phyloP scores from a whole-genome alignment of 2,797 vertebrate genomes.

The Thaleichthys pacificus region DNA sequence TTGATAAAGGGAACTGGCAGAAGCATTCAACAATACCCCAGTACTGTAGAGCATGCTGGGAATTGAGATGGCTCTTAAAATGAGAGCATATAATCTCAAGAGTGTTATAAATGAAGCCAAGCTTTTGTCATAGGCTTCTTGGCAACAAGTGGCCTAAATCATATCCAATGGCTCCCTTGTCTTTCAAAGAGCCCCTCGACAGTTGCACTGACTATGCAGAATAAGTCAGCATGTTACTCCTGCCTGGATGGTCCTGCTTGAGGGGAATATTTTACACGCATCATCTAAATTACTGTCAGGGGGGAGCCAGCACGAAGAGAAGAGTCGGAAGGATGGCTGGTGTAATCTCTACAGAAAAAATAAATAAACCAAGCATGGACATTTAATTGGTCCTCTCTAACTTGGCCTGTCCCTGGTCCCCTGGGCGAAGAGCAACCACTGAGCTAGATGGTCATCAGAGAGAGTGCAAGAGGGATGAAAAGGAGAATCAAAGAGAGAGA shows the following conservation, averaged over 20 bases:
- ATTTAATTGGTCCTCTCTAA: constrained; percentile 63
- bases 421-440: constrained; percentile 41
- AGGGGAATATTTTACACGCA: constrained; percentile 45
- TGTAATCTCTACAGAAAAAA: constrained; percentile 47
- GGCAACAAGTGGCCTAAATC: constrained; percentile 43
- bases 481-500: background rate
- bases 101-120: constrained; percentile 49
- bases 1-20: constrained; percentile 14
- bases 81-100: constrained; percentile 52
- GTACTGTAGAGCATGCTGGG: constrained; percentile 13
- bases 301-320: constrained; percentile 17
- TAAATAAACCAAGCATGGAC: constrained; percentile 64
- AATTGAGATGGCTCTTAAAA: constrained; percentile 46
- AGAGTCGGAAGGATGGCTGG: constrained; percentile 38
- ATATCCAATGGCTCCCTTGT: constrained; percentile 40
- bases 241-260: constrained; percentile 32
- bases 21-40: constrained; percentile 35
- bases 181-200: constrained; percentile 38
- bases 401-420: constrained; percentile 39
- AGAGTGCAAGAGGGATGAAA: constrained; percentile 15
- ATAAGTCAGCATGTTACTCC: constrained; percentile 27
- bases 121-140: constrained; percentile 54
- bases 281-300: constrained; percentile 52
- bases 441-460: constrained; percentile 52
- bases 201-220: constrained; percentile 34